Conservation (phyloP, 2,797 vertebrate species). For the Eupleurogrammus muticus region DNA sequence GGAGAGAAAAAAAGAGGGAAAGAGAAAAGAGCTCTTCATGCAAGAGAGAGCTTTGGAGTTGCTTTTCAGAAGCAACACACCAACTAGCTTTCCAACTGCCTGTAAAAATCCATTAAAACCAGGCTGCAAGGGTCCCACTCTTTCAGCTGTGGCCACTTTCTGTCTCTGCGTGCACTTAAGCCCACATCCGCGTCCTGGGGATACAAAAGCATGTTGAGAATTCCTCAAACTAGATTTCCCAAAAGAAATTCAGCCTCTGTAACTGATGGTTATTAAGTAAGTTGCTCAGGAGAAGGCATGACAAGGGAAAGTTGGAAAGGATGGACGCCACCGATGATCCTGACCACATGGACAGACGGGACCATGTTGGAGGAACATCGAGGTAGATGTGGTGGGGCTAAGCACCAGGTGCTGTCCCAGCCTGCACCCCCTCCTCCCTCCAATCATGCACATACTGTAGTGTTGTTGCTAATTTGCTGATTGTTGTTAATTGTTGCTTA, state of each 20-base stretch:
- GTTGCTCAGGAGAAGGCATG: too few relatives aligned
- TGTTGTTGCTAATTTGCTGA: too few relatives aligned
- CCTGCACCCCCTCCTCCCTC: too few relatives aligned
- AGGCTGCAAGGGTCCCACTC: conserved; percentile 64
- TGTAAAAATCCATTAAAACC: conserved; percentile 78
- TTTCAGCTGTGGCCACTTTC: conserved; percentile 52
- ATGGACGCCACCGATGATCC: too few relatives aligned
- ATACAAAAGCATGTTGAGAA: conserved; percentile 48
- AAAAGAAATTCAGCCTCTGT: conserved; percentile 27
- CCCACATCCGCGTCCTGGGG: conserved; percentile 65
- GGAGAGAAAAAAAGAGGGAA: conserved; percentile 25
- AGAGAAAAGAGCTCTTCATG: conserved; percentile 62
- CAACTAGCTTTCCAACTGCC: conserved; percentile 55
- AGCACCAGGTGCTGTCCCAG: too few relatives aligned
- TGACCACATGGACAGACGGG: too few relatives aligned
- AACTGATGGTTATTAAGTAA: conserved; percentile 14
- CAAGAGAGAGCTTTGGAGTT: conserved; percentile 68
- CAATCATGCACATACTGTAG: too few relatives aligned
- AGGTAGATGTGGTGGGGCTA: too few relatives aligned
- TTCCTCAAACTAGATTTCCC: conserved; percentile 45
- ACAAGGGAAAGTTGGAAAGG: too few relatives aligned
- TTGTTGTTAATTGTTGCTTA: too few relatives aligned
- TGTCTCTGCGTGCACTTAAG: conserved; percentile 70
- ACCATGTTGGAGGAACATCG: too few relatives aligned
- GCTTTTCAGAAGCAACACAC: conserved; percentile 69